These are phyloP conservation scores for Proterorhinus semilunaris DNA, from an alignment of 2,113 vertebrate genomes.

Conservation along the genomic window DNA sequence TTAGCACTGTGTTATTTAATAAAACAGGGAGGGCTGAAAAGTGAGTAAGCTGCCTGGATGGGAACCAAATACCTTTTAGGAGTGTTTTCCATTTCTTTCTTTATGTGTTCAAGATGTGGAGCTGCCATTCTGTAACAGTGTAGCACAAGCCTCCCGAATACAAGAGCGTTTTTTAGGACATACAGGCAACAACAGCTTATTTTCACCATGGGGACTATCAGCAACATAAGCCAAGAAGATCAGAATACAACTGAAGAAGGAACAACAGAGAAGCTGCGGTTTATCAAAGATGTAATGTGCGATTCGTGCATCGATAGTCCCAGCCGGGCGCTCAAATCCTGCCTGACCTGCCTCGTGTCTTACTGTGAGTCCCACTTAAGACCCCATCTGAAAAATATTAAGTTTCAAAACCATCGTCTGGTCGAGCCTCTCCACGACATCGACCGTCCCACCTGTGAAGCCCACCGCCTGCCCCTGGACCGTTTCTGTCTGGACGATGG, in stretches of 20 bases:
- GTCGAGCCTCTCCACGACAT: conserved; percentile 77
- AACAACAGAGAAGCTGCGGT: not conserved
- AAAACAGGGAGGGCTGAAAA: conserved; percentile 27
- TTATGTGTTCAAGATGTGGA: not conserved
- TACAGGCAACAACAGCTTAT: not conserved
- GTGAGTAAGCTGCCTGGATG: conserved; percentile 6
- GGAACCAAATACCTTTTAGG: conserved; percentile 27
- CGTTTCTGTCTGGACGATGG: conserved; percentile 76
- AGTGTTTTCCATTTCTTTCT: conserved; percentile 40
- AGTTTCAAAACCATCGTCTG: conserved; percentile 82
- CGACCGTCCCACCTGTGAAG: conserved; percentile 70
- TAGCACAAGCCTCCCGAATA: not conserved
- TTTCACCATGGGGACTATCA: conserved; percentile 30
- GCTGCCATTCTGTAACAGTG: not conserved
- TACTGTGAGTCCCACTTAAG: conserved; percentile 84
- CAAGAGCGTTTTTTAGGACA: not conserved
- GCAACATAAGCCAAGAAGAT: conserved; percentile 10
- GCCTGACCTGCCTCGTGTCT: conserved; percentile 87
- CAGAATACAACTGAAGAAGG: conserved; percentile 6
- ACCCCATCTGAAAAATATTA: conserved; percentile 81
- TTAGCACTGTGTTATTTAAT: not conserved
- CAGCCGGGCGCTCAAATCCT: conserved; percentile 76
- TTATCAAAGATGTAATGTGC: conserved; percentile 64
- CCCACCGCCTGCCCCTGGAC: conserved; percentile 79
- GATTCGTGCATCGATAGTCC: conserved; percentile 78